A percentile compares a stretch with the other conserved stretches of the same genome.
Evolutionary conservation across 2,888 invertebrate species (phyloP).

Genomic region (Calliscelio sp.): DNA sequence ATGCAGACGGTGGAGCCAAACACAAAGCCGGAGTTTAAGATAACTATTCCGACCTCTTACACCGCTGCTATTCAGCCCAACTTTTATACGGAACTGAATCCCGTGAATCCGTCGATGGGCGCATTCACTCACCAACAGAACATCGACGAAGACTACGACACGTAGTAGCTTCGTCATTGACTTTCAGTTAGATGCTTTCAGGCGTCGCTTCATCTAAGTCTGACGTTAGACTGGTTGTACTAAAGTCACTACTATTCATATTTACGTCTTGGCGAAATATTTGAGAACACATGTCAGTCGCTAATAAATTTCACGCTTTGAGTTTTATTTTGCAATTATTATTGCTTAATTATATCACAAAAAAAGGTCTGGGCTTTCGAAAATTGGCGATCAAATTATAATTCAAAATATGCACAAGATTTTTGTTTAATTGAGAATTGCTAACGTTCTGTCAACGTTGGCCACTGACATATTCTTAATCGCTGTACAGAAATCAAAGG

Average conservation of each 20-base stretch:
- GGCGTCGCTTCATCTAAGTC: constrained; percentile 61
- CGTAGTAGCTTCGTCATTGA: constrained; percentile 78
- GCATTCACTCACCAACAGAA: constrained; percentile 82
- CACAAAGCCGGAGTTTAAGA: constrained; percentile 81
- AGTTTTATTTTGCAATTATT: neutral
- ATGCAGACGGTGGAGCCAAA: constrained; percentile 65
- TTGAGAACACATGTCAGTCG: neutral
- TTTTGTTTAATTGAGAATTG: neutral
- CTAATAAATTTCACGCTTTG: neutral
- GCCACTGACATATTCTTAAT: neutral
- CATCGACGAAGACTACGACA: constrained; percentile 85
- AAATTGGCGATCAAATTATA: neutral
- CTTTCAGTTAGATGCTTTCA: constrained; percentile 24
- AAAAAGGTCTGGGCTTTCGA: too few species aligned
- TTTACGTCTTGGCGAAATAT: constrained; percentile 14
- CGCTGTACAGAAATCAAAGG: constrained; percentile 33
- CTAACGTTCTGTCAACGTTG: too few species aligned
- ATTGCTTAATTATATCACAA: neutral
- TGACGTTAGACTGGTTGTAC: constrained; percentile 62
- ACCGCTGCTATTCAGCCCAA: constrained; percentile 84
- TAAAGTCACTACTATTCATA: constrained; percentile 60
- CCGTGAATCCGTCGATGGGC: constrained; percentile 80
- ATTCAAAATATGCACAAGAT: neutral
- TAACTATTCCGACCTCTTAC: constrained; percentile 82
- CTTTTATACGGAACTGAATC: constrained; percentile 85